Percentiles rank a stretch among this genome's conserved stretches.
phyloP scores from a whole-genome alignment of 2,888 invertebrate genomes.

The Neoitamus cyanurus region DNA sequence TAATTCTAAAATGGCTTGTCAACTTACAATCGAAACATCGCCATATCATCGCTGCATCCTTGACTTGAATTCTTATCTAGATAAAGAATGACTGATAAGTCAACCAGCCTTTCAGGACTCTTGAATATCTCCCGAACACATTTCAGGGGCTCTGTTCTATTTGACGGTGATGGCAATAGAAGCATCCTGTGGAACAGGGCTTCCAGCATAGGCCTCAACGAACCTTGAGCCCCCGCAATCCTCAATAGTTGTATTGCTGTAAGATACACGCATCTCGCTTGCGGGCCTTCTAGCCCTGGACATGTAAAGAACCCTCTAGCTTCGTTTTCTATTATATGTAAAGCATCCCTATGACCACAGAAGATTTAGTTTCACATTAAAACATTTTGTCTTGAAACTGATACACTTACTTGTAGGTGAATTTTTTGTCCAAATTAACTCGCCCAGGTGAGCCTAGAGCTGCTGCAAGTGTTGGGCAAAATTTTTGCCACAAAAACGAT shows the following conservation, averaged over 20 bases:
- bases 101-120: slow-evolving; percentile 81
- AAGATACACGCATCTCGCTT: slow-evolving; percentile 87
- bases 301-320: slow-evolving; percentile 66
- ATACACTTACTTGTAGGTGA: slow-evolving; percentile 72
- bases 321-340: slow-evolving; percentile 66
- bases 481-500: slow-evolving; percentile 91
- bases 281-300: slow-evolving; percentile 77
- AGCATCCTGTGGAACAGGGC: slow-evolving; percentile 94
- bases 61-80: slow-evolving; percentile 75
- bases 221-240: slow-evolving; percentile 86
- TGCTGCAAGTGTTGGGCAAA: slow-evolving; percentile 89
- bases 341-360: slow-evolving; percentile 60
- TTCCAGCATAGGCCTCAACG: slow-evolving; percentile 90
- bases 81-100: slow-evolving; percentile 72
- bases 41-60: slow-evolving; percentile 80
- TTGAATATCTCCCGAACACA: slow-evolving; percentile 80
- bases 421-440: slow-evolving; percentile 77
- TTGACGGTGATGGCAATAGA: slow-evolving; percentile 85
- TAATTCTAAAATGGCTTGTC: too few relatives aligned
- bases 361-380: neutral
- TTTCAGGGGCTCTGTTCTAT: slow-evolving; percentile 85
- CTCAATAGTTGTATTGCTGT: slow-evolving; percentile 91
- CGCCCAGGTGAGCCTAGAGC: slow-evolving; percentile 86
- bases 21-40: slow-evolving; percentile 81
- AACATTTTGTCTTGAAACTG: neutral